Conservation (phyloP, 1,140 invertebrate species). For the Hetaerina americana region DNA sequence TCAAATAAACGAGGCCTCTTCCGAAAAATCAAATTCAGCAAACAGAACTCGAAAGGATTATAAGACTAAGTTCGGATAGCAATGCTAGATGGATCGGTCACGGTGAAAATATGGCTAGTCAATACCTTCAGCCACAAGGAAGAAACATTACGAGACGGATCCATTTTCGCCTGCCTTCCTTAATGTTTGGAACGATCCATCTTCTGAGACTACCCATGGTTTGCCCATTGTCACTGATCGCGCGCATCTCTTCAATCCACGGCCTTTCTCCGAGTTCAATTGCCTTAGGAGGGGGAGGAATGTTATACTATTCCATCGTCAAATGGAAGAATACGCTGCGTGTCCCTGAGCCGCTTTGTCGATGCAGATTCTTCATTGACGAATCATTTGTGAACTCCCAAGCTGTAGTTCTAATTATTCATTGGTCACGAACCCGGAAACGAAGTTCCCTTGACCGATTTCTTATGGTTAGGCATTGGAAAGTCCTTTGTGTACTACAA, state of each 20-base stretch:
- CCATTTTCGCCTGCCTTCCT: background rate
- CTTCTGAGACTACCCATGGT: background rate
- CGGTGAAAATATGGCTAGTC: too few species aligned
- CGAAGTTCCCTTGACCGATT: background rate
- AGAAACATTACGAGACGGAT: background rate
- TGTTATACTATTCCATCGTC: too few species aligned
- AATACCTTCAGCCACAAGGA: too few species aligned
- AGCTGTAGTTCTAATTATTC: background rate
- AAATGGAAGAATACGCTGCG: background rate
- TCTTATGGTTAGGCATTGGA: too few species aligned
- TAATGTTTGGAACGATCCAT: background rate
- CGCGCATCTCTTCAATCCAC: background rate
- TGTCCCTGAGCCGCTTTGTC: background rate
- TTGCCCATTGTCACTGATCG: background rate
- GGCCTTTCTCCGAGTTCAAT: background rate
- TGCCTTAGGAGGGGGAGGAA: background rate
- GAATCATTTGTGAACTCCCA: background rate
- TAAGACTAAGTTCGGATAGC: too few species aligned
- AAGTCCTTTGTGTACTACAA: too few species aligned
- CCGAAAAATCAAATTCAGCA: too few species aligned
- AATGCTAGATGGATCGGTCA: too few species aligned
- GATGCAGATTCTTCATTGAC: background rate
- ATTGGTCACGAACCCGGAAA: background rate
- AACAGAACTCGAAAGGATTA: too few species aligned
- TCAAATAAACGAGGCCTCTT: too few species aligned